Percentiles rank a stretch among this genome's conserved stretches.
These are phyloP conservation scores for Syrphus vitripennis DNA, from an alignment of 2,888 invertebrate species.

Conservation along the genomic window DNA sequence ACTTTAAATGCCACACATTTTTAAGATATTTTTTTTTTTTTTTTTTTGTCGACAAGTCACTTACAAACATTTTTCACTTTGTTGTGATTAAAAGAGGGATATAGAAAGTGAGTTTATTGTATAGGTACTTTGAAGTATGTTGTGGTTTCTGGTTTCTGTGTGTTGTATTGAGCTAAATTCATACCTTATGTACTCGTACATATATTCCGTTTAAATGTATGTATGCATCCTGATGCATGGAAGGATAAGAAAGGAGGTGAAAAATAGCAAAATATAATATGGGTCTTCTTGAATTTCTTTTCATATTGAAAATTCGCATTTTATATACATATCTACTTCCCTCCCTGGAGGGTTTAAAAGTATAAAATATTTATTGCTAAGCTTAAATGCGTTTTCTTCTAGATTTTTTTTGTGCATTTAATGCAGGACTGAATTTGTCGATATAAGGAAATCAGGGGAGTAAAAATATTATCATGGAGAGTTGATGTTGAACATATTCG, in stretches of 20 bases:
- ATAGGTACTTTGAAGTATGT: not conserved
- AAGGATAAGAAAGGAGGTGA: not conserved
- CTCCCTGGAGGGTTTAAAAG: not conserved
- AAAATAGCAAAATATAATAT: not conserved
- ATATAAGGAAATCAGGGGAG: too few relatives aligned
- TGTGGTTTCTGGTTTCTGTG: not conserved
- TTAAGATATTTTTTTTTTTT: not conserved
- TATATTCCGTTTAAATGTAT: not conserved
- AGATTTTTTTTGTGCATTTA: not conserved
- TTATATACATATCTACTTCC: too few relatives aligned
- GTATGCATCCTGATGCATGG: not conserved
- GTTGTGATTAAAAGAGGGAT: not conserved
- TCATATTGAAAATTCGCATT: not conserved
- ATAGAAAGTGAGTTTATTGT: not conserved
- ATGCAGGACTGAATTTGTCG: not conserved
- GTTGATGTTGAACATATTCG: too few relatives aligned
- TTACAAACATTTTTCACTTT: not conserved
- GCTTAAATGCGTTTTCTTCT: not conserved
- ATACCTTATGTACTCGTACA: not conserved
- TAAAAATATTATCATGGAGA: too few relatives aligned
- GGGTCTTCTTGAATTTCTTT: not conserved
- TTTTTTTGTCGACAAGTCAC: not conserved
- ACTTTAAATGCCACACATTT: not conserved
- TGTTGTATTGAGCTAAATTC: not conserved
- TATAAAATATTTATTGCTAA: constrained; percentile 20